Conservation (phyloP, 92 coral and sea anemone species). For the Galaxea fascicularis region DNA sequence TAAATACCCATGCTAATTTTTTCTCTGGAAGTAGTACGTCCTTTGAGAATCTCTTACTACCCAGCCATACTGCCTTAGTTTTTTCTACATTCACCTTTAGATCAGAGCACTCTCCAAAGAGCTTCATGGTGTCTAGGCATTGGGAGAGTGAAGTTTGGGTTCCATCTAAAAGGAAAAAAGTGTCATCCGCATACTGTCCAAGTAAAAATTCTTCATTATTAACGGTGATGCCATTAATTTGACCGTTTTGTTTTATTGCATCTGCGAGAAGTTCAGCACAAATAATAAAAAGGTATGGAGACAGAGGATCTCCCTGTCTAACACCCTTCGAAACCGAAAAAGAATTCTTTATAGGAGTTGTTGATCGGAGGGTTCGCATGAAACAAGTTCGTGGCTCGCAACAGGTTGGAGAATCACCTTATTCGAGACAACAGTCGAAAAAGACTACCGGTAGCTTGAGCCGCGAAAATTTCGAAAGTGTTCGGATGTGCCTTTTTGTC, state of each 20-base stretch:
- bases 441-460: constrained; percentile 42
- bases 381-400: constrained; percentile 39
- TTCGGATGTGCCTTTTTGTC: constrained; percentile 20
- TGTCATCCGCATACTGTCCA: too few relatives aligned
- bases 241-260: too few relatives aligned
- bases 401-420: constrained; percentile 45
- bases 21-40: constrained; percentile 27
- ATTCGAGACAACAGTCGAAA: constrained; percentile 37
- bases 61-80: constrained; percentile 14
- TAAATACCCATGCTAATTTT: too few relatives aligned
- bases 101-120: constrained; percentile 7
- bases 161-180: too few relatives aligned
- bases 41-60: constrained; percentile 17
- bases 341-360: too few relatives aligned
- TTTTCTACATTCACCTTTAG: constrained; percentile 25
- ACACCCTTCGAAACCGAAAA: too few relatives aligned
- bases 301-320: too few relatives aligned
- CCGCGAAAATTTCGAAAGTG: constrained; percentile 21
- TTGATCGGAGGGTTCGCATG: constrained; percentile 2
- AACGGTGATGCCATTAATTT: too few relatives aligned
- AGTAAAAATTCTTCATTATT: too few relatives aligned
- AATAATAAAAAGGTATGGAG: too few relatives aligned
- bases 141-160: neutral
- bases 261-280: too few relatives aligned
- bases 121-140: neutral